Evolutionary conservation across 2,888 invertebrate genomes (phyloP), one percentile per base, ranked within the genome.

Genomic region (Tridacna crocea): DNA sequence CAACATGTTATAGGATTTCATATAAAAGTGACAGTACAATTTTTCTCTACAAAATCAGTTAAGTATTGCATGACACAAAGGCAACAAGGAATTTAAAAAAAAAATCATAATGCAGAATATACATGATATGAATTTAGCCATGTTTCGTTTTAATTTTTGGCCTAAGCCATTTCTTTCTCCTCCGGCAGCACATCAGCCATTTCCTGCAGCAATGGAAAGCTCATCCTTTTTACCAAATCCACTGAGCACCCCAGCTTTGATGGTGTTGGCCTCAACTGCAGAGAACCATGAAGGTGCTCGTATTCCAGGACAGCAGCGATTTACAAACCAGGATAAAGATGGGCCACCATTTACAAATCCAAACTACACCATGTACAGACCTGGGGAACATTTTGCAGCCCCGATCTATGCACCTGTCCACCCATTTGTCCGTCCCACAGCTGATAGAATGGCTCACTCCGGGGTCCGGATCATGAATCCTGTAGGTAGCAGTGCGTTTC

Each of bases 121-220:
- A 47, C 87, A 87, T 61, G 89, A 90, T 81, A 70, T 70, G 70
- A 70, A 70, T 70, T 88, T 90, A 78, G 89, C 89, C 36, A 92
- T 93, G 92, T 93, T 92, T 90, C 91, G 92, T 79, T 92, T 92
- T 88, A 93, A 93, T 84, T 90, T 93, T 83, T 93, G 93, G 93
- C 90, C 90, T 73, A 91, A 92, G 87, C 91, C 91, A 65, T 92
- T 92, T 82, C 90, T 92, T 79, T 88, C 88, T 58, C 90, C 90
- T 51, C 90, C 88, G 75, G 88, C 87, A 72, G 86, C 91, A 19
- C 90, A 90, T 60, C 88, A 89, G 65, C 90, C 90, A 36, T 88
- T 89, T 60, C 84, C 89, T 66, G 84, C 85, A 36, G 90, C 89
- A 24, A 92, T 92, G 92, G 92, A 93, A 72, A 92, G 90, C 79